These are phyloP conservation scores for Orientallactaga bullata DNA, from an alignment of 2,113 vertebrate species.

Conservation along the genomic window DNA sequence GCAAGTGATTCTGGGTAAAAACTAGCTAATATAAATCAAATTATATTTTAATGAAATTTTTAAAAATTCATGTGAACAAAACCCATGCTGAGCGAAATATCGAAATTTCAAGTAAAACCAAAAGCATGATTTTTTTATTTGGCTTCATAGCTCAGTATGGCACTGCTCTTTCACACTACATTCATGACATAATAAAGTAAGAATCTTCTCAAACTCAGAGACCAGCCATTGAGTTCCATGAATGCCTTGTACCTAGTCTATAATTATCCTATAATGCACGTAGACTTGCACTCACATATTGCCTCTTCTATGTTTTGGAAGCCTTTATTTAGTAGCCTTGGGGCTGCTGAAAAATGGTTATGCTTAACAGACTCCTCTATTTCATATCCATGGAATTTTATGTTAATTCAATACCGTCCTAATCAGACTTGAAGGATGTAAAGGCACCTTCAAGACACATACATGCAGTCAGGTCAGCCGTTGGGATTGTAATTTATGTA, in stretches of 20 bases:
- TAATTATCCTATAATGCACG: too few relatives aligned
- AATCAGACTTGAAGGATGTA: background rate
- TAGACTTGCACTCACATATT: background rate
- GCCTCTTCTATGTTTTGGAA: background rate
- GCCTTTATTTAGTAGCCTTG: background rate
- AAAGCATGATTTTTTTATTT: background rate
- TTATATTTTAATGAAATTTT: conserved; percentile 3
- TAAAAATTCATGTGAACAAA: conserved; percentile 38
- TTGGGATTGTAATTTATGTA: conserved; percentile 32
- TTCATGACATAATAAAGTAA: background rate
- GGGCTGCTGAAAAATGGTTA: background rate
- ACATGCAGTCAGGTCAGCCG: background rate
- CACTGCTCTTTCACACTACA: background rate
- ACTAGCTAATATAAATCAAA: background rate
- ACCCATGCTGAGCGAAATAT: conserved; percentile 10
- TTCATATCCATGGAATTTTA: background rate
- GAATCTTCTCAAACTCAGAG: background rate
- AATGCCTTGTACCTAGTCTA: background rate
- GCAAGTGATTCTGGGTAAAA: background rate
- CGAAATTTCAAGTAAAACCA: background rate
- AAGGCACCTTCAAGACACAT: conserved; percentile 67
- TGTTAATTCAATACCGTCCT: background rate
- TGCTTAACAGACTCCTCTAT: background rate
- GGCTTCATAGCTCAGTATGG: background rate
- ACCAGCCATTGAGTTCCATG: background rate